These are phyloP conservation scores for Apeira syringaria DNA, from an alignment of 2,888 invertebrate species.

Conservation along the genomic window DNA sequence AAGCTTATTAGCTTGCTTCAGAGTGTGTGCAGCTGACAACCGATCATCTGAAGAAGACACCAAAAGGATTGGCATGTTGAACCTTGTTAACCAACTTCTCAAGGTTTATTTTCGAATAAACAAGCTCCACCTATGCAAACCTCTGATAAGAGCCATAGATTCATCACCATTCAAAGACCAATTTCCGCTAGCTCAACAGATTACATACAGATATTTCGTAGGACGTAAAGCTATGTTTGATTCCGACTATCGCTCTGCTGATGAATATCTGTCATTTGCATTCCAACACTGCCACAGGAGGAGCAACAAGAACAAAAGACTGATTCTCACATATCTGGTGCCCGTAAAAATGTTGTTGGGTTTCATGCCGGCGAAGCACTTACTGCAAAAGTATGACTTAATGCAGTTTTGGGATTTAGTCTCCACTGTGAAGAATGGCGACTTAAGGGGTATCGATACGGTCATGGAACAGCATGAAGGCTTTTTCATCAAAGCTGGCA, in stretches of 20 bases:
- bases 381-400: slow-evolving; percentile 95
- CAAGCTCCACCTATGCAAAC: slow-evolving; percentile 94
- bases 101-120: slow-evolving; percentile 97
- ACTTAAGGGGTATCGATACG: slow-evolving; percentile 91
- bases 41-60: slow-evolving; percentile 95
- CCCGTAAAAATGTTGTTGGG: slow-evolving; percentile 99
- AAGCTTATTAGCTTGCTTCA: slow-evolving; percentile 95
- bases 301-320: slow-evolving; percentile 93
- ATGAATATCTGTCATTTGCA: slow-evolving; percentile 95
- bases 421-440: slow-evolving; percentile 94
- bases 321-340: slow-evolving; percentile 96
- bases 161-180: slow-evolving; percentile 94
- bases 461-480: slow-evolving; percentile 93
- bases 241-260: slow-evolving; percentile 96
- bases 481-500: slow-evolving; percentile 98
- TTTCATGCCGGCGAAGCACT: slow-evolving; percentile 92
- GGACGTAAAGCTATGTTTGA: slow-evolving; percentile 99
- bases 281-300: slow-evolving; percentile 94
- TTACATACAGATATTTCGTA: slow-evolving; percentile 98
- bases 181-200: slow-evolving; percentile 95
- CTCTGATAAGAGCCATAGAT: slow-evolving; percentile 97
- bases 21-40: slow-evolving; percentile 97
- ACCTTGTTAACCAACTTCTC: slow-evolving; percentile 97
- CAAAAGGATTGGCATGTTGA: slow-evolving; percentile 97
- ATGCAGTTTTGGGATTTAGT: slow-evolving; percentile 95